Conservation (phyloP, 1,140 invertebrate species). For the Orchesella cincta region DNA sequence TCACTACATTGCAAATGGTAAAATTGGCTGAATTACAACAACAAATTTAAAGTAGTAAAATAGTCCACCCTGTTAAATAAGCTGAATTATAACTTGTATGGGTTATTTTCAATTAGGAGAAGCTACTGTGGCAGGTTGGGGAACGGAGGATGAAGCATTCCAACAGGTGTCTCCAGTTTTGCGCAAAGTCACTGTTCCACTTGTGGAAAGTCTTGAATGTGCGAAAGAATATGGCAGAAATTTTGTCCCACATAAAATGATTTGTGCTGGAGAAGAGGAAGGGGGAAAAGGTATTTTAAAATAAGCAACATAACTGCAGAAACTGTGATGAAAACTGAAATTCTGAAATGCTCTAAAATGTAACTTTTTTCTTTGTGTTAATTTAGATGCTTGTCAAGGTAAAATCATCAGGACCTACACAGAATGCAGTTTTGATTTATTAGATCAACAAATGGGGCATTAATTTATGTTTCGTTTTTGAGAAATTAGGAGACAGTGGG, state of each 20-base stretch:
- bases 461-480: not conserved
- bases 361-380: not conserved
- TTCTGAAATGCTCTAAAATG: too few relatives aligned
- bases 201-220: not conserved
- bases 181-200: slow-evolving; percentile 9
- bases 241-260: slow-evolving; percentile 20
- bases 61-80: not conserved
- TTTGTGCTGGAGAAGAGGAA: not conserved
- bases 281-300: slow-evolving; percentile 6
- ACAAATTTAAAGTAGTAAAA: too few relatives aligned
- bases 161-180: not conserved
- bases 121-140: slow-evolving; percentile 7
- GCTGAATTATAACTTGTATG: not conserved
- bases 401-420: too few relatives aligned
- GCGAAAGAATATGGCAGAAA: not conserved
- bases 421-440: not conserved
- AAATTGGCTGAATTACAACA: not conserved
- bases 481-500: not conserved
- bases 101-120: not conserved
- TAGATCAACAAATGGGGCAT: not conserved
- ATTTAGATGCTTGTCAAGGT: slow-evolving; percentile 17
- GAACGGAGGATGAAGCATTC: slow-evolving; percentile 2
- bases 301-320: not conserved
- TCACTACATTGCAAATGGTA: slow-evolving; percentile 16
- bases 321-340: too few relatives aligned